Evolutionary conservation across 2,888 invertebrate species (phyloP).

Genomic region (Luperina nickerlii): DNA sequence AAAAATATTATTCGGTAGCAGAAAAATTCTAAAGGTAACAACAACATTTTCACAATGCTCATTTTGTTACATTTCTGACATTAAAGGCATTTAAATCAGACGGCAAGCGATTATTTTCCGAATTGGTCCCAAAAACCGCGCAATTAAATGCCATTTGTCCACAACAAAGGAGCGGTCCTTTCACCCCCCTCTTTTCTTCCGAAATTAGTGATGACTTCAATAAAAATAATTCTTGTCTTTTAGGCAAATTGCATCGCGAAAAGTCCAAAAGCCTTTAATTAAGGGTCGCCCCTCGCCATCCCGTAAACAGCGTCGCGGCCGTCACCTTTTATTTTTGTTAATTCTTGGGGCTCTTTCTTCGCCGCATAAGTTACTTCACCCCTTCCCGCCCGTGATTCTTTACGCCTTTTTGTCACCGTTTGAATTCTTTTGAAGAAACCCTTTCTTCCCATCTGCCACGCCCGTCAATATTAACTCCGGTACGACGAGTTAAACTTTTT

Average conservation of each 20-base stretch:
- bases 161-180: slow-evolving; percentile 83
- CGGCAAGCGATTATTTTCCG: slow-evolving; percentile 77
- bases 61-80: slow-evolving; percentile 33
- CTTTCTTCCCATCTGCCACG: slow-evolving; percentile 89
- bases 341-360: slow-evolving; percentile 88
- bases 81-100: slow-evolving; percentile 64
- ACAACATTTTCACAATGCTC: slow-evolving; percentile 6
- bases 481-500: slow-evolving; percentile 88
- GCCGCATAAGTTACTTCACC: slow-evolving; percentile 90
- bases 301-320: slow-evolving; percentile 87
- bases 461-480: slow-evolving; percentile 91
- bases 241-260: slow-evolving; percentile 90
- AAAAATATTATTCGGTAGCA: neutral
- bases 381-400: slow-evolving; percentile 87
- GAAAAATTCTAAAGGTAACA: neutral
- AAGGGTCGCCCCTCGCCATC: slow-evolving; percentile 86
- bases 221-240: slow-evolving; percentile 91
- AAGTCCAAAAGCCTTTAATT: slow-evolving; percentile 90
- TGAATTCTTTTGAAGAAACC: slow-evolving; percentile 89
- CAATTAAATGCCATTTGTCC: slow-evolving; percentile 89
- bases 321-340: slow-evolving; percentile 91
- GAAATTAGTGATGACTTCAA: slow-evolving; percentile 91
- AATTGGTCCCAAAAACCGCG: slow-evolving; percentile 82
- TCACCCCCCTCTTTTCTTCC: slow-evolving; percentile 78
- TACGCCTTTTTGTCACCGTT: slow-evolving; percentile 90